Evolutionary conservation across 1,140 invertebrate genomes (phyloP), one percentile per base, ranked within the genome.

Genomic region (Anastrepha ludens): DNA sequence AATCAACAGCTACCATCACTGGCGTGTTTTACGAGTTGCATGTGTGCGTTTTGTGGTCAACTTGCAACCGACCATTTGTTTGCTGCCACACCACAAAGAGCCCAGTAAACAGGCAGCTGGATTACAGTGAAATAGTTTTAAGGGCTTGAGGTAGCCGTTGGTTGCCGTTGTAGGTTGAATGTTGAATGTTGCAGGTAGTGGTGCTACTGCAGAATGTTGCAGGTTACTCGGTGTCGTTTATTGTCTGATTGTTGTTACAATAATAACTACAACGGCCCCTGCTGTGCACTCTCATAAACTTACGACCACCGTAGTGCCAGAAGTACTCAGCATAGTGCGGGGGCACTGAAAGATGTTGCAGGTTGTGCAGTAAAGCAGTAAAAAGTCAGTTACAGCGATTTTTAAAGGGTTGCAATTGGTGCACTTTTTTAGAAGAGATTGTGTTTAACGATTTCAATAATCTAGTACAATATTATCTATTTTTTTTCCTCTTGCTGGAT

Each of bases 31-130:
- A 15, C 47, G 9, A 8, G 74, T 81, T 81, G 74, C 74, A 47
- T 47, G 44, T 74, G 70, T 74, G 47, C 74, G 41, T 50, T 81
- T 81, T 81, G 74, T 81, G 74, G 74, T 81, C 74, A 81, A 55
- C 47, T 81, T 20, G 47, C 74, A 50, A 81, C 74, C 74, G 47
- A 20, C 74, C 74, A 55, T 55, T 55, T 55, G 47, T 41, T 81
- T 58, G 47, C 41, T 74, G 70, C 41, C 39, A 47, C 39, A 55
- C 74, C 74, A 81, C 74, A 81, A 81, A 41, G 13, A 55, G 44
- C 74, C 6, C 2, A 41, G 74, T 41, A 55, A 50, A 55, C 44
- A 41, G 17, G 47, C 74, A 81, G 74, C 74, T 81, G 74, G 47
- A 55, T 81, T 81, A 81, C 74, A 81, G 4, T 8, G n/a, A 58